Conservation (phyloP, 2,113 vertebrate species). For the Brienomyrus brachyistius region DNA sequence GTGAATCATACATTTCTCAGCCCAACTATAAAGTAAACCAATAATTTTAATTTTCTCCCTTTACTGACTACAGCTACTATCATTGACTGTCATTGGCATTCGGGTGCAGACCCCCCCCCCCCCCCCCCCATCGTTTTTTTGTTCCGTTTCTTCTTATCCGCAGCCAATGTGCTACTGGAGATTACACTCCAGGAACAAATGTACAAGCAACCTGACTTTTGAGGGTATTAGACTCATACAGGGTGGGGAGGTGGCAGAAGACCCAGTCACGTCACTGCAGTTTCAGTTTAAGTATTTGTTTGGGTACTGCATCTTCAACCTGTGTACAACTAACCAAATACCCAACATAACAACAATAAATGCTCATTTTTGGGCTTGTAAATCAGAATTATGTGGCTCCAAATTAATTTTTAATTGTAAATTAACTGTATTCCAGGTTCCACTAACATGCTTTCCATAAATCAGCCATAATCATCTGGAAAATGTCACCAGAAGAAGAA, state of each 20-base stretch:
- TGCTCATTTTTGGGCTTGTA: background rate
- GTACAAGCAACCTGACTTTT: background rate
- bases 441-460: background rate
- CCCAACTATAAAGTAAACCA: background rate
- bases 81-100: background rate
- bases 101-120: background rate
- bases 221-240: background rate
- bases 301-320: background rate
- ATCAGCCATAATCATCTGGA: background rate
- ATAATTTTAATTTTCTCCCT: background rate
- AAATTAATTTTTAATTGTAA: background rate
- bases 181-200: background rate
- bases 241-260: background rate
- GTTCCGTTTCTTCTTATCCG: background rate
- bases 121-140: background rate
- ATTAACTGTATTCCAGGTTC: background rate
- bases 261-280: background rate
- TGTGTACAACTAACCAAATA: background rate
- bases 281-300: background rate
- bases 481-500: background rate
- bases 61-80: background rate
- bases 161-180: background rate
- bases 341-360: background rate
- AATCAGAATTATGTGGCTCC: background rate
- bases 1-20: background rate